Conservation (phyloP, 2,113 vertebrate species). For the Paracanthobrama guichenoti region DNA sequence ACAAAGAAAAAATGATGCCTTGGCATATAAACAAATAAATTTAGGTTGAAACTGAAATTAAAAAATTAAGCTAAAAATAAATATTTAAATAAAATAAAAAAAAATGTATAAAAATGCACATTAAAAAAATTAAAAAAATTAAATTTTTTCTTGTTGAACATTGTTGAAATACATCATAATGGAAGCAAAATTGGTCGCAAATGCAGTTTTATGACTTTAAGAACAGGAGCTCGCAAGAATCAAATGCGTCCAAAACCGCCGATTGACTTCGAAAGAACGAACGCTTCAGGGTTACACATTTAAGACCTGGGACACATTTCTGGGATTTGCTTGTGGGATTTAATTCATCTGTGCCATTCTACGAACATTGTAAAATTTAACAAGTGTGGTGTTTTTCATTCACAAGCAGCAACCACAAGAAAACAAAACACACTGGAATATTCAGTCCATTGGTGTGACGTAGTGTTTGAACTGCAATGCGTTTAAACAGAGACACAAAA, state of each 20-base stretch:
- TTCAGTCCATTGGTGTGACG: not conserved
- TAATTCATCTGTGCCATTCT: not conserved
- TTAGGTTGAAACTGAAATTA: too few species aligned
- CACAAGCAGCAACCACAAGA: not conserved
- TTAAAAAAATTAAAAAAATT: not conserved
- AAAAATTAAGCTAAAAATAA: not conserved
- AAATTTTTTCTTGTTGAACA: not conserved
- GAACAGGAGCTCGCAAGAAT: not conserved
- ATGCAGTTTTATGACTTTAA: constrained; percentile 12
- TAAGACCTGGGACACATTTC: constrained; percentile 17
- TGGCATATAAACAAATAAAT: not conserved
- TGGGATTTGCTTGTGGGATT: constrained; percentile 19
- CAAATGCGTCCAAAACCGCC: not conserved
- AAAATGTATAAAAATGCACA: not conserved
- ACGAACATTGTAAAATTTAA: not conserved
- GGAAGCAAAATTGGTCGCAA: not conserved
- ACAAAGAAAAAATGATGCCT: not conserved
- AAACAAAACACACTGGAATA: not conserved
- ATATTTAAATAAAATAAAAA: not conserved
- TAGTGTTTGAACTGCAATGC: constrained; percentile 15
- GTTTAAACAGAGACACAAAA: constrained; percentile 13
- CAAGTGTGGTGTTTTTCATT: not conserved
- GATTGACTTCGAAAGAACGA: not conserved
- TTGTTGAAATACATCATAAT: not conserved
- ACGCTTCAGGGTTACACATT: not conserved